These are phyloP conservation scores for Coccyzus lansbergi DNA, from an alignment of 2,797 vertebrate genomes.

Conservation along the genomic window DNA sequence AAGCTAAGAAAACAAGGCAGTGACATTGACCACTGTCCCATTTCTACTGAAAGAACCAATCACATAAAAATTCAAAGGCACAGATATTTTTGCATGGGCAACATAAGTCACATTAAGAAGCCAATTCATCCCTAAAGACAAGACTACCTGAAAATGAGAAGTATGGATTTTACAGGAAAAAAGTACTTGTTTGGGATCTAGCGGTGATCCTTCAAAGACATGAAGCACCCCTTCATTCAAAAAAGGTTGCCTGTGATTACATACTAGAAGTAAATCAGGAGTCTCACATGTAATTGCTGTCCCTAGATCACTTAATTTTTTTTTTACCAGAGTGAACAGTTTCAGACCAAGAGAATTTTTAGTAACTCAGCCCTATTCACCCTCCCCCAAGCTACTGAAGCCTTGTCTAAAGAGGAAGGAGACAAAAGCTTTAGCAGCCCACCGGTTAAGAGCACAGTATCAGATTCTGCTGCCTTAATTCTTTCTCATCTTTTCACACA, in stretches of 20 bases:
- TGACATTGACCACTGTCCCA: not conserved
- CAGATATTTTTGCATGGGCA: not conserved
- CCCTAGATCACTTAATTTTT: not conserved
- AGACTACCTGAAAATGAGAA: not conserved
- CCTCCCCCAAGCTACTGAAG: not conserved
- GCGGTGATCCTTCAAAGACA: not conserved
- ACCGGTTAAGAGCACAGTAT: not conserved
- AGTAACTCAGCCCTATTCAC: not conserved
- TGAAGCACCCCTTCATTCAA: not conserved
- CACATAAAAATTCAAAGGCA: not conserved
- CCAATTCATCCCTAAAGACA: fast-evolving
- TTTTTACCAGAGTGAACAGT: fast-evolving
- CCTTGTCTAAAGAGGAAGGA: not conserved
- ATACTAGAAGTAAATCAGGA: not conserved
- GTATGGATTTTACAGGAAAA: not conserved
- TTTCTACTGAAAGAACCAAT: not conserved
- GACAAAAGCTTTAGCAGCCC: not conserved
- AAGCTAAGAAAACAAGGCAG: not conserved
- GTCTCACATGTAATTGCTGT: not conserved
- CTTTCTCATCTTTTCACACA: not conserved
- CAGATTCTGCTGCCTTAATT: not conserved
- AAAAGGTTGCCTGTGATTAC: not conserved
- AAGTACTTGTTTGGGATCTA: not conserved
- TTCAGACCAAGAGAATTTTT: not conserved
- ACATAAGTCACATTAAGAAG: not conserved